Conservation (phyloP, 1,140 invertebrate genomes). For the Batillaria attramentaria region DNA sequence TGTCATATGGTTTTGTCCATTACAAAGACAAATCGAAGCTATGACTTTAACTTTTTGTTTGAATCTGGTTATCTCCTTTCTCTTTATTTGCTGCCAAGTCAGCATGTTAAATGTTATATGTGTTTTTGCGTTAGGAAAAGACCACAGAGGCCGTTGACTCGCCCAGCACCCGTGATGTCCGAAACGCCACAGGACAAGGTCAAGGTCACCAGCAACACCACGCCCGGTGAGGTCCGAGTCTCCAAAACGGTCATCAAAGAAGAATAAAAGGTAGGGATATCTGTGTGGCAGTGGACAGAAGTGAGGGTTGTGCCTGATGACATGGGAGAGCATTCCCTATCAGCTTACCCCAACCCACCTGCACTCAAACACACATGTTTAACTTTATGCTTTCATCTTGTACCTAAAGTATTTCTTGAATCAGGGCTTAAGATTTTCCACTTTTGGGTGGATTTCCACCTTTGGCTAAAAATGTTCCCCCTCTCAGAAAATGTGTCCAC, state of each 20-base stretch:
- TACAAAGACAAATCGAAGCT: not conserved
- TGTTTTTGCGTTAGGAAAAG: not conserved
- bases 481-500: too few relatives aligned
- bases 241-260: constrained; percentile 43
- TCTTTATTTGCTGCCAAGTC: too few relatives aligned
- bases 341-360: too few relatives aligned
- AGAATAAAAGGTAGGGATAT: constrained; percentile 40
- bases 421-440: too few relatives aligned
- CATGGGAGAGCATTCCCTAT: not conserved
- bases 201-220: constrained; percentile 40
- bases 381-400: not conserved
- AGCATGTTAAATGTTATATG: too few relatives aligned
- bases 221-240: constrained; percentile 26
- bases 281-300: too few relatives aligned
- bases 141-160: constrained; percentile 37
- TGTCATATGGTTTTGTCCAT: not conserved
- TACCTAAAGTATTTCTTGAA: not conserved
- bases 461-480: too few relatives aligned
- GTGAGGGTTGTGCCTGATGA: too few relatives aligned
- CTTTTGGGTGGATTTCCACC: too few relatives aligned
- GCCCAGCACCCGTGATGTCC: constrained; percentile 25
- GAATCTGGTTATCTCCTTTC: not conserved
- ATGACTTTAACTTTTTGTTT: not conserved
- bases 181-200: constrained; percentile 48
- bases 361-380: not conserved